phyloP scores from a whole-genome alignment of 2,888 invertebrate species.

The Petrophora chlorosata region DNA sequence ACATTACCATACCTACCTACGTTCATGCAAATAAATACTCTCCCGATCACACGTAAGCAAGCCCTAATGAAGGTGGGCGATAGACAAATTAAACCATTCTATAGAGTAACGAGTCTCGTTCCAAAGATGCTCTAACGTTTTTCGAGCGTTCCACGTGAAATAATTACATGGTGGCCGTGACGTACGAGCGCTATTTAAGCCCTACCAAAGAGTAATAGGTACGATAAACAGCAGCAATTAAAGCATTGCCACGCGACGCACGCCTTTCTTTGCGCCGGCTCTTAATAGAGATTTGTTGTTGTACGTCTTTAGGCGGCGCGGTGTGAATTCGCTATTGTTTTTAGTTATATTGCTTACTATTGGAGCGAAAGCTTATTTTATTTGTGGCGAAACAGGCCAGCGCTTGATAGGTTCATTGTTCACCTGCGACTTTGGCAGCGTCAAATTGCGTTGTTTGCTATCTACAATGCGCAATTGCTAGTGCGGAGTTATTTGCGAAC shows the following conservation, averaged over 20 bases:
- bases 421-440: too few species aligned
- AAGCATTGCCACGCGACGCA: slow-evolving; percentile 81
- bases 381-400: too few species aligned
- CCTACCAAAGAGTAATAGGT: slow-evolving; percentile 75
- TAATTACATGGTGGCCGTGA: slow-evolving; percentile 80
- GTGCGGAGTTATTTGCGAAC: too few species aligned
- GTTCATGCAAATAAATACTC: slow-evolving; percentile 24
- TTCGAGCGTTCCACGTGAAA: slow-evolving; percentile 77
- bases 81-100: slow-evolving; percentile 69
- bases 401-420: too few species aligned
- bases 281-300: slow-evolving; percentile 75
- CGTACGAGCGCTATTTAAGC: slow-evolving; percentile 80
- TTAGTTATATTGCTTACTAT: slow-evolving; percentile 13
- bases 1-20: background rate
- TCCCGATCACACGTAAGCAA: slow-evolving; percentile 47
- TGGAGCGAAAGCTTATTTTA: background rate
- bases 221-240: slow-evolving; percentile 81
- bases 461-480: too few species aligned
- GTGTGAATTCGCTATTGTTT: slow-evolving; percentile 24
- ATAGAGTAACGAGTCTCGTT: slow-evolving; percentile 58
- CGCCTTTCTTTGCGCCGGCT: slow-evolving; percentile 75
- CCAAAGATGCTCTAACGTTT: slow-evolving; percentile 63
- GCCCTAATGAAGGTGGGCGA: slow-evolving; percentile 55
- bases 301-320: slow-evolving; percentile 23
- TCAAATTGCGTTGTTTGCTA: too few species aligned